Conservation (phyloP, 2,113 vertebrate genomes). For the Lipotes vexillifer region DNA sequence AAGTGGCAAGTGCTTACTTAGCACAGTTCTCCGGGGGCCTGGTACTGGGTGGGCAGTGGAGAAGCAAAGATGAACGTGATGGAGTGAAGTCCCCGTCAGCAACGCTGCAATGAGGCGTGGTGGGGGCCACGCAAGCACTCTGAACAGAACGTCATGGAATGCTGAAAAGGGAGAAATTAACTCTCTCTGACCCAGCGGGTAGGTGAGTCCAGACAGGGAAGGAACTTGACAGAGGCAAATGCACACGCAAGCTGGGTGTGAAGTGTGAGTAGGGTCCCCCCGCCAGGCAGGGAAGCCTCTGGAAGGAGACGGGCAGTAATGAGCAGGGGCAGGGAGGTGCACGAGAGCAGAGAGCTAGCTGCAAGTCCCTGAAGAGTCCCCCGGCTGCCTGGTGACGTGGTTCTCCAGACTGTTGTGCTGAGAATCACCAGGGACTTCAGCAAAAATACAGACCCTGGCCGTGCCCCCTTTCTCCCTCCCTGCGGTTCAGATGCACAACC, state of each 20-base stretch:
- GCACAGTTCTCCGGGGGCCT: neutral
- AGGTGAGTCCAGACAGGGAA: neutral
- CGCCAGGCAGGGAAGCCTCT: neutral
- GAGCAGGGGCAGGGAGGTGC: neutral
- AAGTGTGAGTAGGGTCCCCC: neutral
- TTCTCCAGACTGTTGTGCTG: neutral
- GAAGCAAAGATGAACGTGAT: neutral
- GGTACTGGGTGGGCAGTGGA: neutral
- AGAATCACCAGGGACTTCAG: neutral
- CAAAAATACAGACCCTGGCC: neutral
- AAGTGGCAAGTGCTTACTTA: neutral
- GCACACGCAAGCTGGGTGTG: neutral
- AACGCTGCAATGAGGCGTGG: neutral
- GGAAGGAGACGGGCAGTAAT: neutral
- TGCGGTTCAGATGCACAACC: rapidly evolving
- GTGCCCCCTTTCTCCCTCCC: rapidly evolving
- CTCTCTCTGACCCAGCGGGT: rapidly evolving
- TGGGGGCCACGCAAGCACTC: neutral
- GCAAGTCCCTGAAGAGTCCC: too few species aligned
- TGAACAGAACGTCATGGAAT: neutral
- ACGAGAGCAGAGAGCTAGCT: neutral
- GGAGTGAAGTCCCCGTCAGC: neutral
- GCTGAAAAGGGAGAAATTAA: neutral
- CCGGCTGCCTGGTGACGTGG: neutral
- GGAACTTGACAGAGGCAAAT: too few species aligned